Evolutionary conservation across 1,140 invertebrate species (phyloP), one percentile per base, ranked within the genome.

Genomic region (Solen grandis): DNA sequence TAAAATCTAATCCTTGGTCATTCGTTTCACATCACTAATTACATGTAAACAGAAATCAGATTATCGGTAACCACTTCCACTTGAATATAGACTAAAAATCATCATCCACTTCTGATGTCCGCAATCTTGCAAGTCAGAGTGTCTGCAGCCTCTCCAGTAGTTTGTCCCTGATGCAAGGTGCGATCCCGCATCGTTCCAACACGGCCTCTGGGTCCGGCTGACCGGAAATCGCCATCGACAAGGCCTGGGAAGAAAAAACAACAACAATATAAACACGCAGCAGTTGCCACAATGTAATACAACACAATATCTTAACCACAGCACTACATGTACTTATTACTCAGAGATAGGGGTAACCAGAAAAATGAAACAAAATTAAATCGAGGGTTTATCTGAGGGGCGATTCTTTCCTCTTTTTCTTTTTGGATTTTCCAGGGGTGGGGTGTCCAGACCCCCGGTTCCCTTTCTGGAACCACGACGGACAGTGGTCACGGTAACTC

Each of bases 91-190:
- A n/a, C n/a, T n/a, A n/a, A n/a, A n/a, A n/a, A n/a, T n/a, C n/a
- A n/a, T n/a, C n/a, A n/a, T n/a, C n/a, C n/a, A n/a, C n/a, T n/a
- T n/a, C n/a, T n/a, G n/a, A n/a, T n/a, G n/a, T n/a, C n/a, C n/a
- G n/a, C n/a, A n/a, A n/a, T n/a, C n/a, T n/a, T n/a, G n/a, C n/a
- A n/a, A n/a, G n/a, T n/a, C n/a, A 46, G 13, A 73, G 31, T 1
- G 59, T 16, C 10, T 62, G 52, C 27, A 77, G 63, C 54, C 33
- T 66, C 33, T 77, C 0, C 3, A 77, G 13, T 14, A 77, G 27
- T 41, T 77, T 68, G 25, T n/a, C 33, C 33, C 62, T n/a, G 16
- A 77, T 77, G 33, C 59, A 41, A 5, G 75, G 52, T n/a, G 62
- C 29, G 29, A 77, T 68, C 22, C 75, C 75, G 33, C 66, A 31